A percentile compares a stretch with the other conserved stretches of the same genome.
phyloP scores from a whole-genome alignment of 2,888 invertebrate species.

The Crossocerus cetratus region DNA sequence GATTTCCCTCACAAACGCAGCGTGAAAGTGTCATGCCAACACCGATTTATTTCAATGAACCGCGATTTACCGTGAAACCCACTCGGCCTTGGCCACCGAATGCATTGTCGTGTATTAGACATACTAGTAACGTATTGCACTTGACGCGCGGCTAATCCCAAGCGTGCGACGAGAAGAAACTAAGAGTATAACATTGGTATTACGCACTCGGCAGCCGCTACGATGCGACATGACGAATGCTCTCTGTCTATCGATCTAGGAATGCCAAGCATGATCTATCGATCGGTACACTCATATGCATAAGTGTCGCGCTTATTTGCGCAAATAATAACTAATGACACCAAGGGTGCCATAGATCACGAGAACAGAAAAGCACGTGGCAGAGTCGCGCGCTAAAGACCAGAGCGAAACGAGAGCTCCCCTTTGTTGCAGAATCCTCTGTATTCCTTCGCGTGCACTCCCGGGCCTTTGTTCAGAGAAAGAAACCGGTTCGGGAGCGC shows the following conservation, averaged over 20 bases:
- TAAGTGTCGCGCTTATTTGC: not conserved
- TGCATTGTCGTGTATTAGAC: too few relatives aligned
- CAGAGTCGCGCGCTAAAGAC: not conserved
- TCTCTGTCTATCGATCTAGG: not conserved
- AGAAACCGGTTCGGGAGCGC: not conserved
- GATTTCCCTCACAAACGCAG: too few relatives aligned
- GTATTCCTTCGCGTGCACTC: not conserved
- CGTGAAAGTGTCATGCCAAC: too few relatives aligned
- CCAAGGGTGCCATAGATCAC: not conserved
- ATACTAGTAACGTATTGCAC: too few relatives aligned
- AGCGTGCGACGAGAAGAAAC: too few relatives aligned
- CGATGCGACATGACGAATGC: not conserved
- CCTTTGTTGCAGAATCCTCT: not conserved
- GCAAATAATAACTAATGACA: not conserved
- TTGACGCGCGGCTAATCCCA: too few relatives aligned
- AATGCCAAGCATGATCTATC: not conserved
- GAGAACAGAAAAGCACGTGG: not conserved
- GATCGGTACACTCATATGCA: not conserved
- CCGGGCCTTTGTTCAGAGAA: not conserved
- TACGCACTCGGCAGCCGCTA: too few relatives aligned
- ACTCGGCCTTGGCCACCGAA: too few relatives aligned
- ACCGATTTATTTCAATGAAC: too few relatives aligned
- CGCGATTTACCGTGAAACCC: too few relatives aligned
- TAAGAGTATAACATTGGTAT: too few relatives aligned
- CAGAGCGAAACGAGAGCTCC: not conserved